Conservation (phyloP, 2,113 vertebrate species). For the Lonchura striata region DNA sequence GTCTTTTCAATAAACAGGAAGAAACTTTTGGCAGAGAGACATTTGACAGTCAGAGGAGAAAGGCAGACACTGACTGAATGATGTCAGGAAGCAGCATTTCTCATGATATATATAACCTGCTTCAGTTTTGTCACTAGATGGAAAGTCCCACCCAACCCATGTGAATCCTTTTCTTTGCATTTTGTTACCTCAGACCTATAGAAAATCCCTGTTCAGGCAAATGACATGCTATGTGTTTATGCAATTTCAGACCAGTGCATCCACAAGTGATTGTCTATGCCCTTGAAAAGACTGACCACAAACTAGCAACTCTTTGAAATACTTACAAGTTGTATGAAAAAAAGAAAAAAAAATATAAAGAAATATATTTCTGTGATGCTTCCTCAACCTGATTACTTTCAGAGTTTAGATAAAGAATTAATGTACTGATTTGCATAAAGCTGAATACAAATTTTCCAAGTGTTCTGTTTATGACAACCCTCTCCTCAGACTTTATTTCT, state of each 20-base stretch:
- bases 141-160: background rate
- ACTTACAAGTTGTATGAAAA: background rate
- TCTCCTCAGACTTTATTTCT: conserved; percentile 13
- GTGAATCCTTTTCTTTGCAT: background rate
- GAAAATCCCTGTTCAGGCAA: background rate
- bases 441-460: conserved; percentile 13
- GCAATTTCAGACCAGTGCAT: background rate
- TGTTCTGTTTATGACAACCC: background rate
- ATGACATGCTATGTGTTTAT: accelerated
- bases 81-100: background rate
- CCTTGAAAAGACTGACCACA: background rate
- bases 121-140: background rate
- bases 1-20: background rate
- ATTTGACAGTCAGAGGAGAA: background rate
- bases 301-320: background rate
- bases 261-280: background rate
- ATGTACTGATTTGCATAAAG: background rate
- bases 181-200: background rate
- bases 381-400: background rate
- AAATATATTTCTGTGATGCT: background rate
- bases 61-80: background rate
- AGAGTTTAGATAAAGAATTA: background rate
- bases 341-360: background rate
- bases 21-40: background rate
- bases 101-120: background rate